Percentiles rank a stretch among this genome's conserved stretches.
phyloP scores from a whole-genome alignment of 2,888 invertebrate species.

The Sicus ferrugineus region DNA sequence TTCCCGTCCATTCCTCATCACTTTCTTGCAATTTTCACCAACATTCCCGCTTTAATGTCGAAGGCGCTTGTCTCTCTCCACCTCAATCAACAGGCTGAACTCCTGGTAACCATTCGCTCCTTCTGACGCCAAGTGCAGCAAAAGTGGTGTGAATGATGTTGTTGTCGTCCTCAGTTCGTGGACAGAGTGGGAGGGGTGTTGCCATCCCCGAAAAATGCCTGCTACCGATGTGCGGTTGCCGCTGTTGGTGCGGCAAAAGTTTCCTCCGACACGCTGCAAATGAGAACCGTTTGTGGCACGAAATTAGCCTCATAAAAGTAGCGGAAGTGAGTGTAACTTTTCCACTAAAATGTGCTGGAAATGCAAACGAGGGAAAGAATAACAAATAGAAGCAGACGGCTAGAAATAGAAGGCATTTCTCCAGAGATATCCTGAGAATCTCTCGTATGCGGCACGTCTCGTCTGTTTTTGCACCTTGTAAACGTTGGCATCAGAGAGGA shows the following conservation, averaged over 20 bases:
- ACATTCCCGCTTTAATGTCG: not conserved
- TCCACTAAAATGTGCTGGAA: slow-evolving; percentile 42
- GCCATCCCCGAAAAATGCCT: not conserved
- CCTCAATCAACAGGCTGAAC: slow-evolving; percentile 24
- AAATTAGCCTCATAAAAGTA: slow-evolving; percentile 35
- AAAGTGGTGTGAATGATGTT: not conserved
- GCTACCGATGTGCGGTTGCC: not conserved
- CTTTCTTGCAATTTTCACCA: not conserved
- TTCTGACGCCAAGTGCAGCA: too few relatives aligned
- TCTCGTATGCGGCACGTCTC: too few relatives aligned
- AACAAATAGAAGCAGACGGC: not conserved
- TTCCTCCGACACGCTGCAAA: slow-evolving; percentile 4
- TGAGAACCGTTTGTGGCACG: slow-evolving; percentile 22
- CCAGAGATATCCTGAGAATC: too few relatives aligned
- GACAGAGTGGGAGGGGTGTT: not conserved
- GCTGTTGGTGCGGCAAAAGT: not conserved
- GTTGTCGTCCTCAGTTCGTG: not conserved
- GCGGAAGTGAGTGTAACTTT: slow-evolving; percentile 45
- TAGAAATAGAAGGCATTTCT: not conserved
- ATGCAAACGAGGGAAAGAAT: not conserved
- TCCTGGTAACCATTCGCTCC: not conserved
- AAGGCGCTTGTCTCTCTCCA: slow-evolving; percentile 8
- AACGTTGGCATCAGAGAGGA: too few relatives aligned
- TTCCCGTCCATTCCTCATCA: not conserved
- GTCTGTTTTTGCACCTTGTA: too few relatives aligned